Evolutionary conservation across 1,140 invertebrate species (phyloP), one percentile per base, ranked within the genome.

Genomic region (Acromyrmex echinatior): DNA sequence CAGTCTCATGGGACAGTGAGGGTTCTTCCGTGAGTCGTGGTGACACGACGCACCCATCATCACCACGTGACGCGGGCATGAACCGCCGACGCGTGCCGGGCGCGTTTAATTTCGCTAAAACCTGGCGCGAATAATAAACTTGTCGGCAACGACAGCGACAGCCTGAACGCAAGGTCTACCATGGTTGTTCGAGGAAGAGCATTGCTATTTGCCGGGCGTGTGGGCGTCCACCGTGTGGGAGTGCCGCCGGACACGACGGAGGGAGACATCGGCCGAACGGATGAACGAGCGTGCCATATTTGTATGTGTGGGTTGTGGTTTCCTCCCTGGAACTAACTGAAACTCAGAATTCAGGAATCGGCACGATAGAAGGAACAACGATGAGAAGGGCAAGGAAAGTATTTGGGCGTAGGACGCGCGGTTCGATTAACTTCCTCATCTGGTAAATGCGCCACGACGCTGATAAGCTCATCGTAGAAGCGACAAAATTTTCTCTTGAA

Each of bases 61-160:
- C 78, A 68, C n/a, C 80, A 49, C 70, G 80, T 76, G 80, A 45
- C 31, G 45, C 76, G 3, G 56, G 45, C 28, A 66, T 45, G 21
- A 14, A 79, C 68, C 56, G 51, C 31, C 35, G 16, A 63, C 63
- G 51, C 56, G 76, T 62, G 58, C 62, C 49, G 58, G 62, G n/a
- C 49, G 56, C 74, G 2, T 89, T 86, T 93, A 91, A 92, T 91
- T 90, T 92, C 88, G 65, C 86, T 92, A 91, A 90, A 93, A 92
- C 80, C 62, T 84, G 74, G 77, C 76, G 76, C 63, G 87, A 88
- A 87, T 92, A 90, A 90, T 90, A 92, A 92, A 93, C 87, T 45
- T 86, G 35, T 62, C 58, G n/a, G 1, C 31, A 51, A 39, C 71
- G 35, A 9, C 56, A 18, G 31, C 31, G 63, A 7, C 51, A 80